These are phyloP conservation scores for Morpho deidamia DNA, from an alignment of 2,888 invertebrate genomes.

Conservation along the genomic window DNA sequence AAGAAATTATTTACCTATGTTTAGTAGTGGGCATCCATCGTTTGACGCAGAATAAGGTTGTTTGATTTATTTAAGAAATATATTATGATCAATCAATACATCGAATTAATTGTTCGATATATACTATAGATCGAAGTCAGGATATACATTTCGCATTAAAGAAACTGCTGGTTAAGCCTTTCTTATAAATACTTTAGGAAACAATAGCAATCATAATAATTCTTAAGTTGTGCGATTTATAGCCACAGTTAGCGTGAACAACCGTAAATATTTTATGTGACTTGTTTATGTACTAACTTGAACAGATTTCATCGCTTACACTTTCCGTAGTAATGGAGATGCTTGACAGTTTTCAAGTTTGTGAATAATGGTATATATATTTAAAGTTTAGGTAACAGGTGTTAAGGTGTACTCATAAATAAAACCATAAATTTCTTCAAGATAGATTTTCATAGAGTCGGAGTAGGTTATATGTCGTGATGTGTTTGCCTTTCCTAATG, in stretches of 20 bases:
- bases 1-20: too few relatives aligned
- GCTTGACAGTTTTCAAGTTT: conserved; percentile 11
- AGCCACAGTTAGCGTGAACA: conserved; percentile 23
- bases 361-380: conserved; percentile 13
- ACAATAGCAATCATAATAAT: conserved; percentile 21
- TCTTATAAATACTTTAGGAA: conserved; percentile 19
- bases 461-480: too few relatives aligned
- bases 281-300: conserved; percentile 45
- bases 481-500: too few relatives aligned
- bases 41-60: too few relatives aligned
- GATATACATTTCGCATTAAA: too few relatives aligned
- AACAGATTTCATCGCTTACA: conserved; percentile 19
- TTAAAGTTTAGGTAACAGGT: conserved; percentile 12
- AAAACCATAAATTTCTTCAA: not conserved
- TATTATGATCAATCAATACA: too few relatives aligned
- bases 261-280: conserved; percentile 41
- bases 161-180: not conserved
- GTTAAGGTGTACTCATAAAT: not conserved
- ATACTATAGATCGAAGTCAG: too few relatives aligned
- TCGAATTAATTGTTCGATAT: too few relatives aligned
- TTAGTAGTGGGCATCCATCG: too few relatives aligned
- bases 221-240: not conserved
- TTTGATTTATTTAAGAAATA: too few relatives aligned
- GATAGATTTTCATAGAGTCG: too few relatives aligned
- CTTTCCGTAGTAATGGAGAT: conserved; percentile 21